phyloP scores from a whole-genome alignment of 2,113 vertebrate genomes.

The Lanius ludovicianus region DNA sequence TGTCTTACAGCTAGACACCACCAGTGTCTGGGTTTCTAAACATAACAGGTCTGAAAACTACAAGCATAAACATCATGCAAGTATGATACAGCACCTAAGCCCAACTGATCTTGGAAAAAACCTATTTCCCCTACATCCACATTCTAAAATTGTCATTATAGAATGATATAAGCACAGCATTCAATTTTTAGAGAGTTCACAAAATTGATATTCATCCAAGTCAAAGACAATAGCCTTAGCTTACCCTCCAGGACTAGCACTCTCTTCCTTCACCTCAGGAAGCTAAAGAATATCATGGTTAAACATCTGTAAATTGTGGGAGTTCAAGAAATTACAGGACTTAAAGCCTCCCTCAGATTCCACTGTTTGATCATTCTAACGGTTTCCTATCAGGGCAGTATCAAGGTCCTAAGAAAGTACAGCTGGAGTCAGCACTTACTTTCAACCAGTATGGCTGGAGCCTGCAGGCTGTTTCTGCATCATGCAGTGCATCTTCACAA shows the following conservation, averaged over 20 bases:
- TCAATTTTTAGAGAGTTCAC: background rate
- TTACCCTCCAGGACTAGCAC: background rate
- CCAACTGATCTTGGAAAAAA: background rate
- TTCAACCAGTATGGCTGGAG: conserved; percentile 88
- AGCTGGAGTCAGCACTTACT: conserved; percentile 68
- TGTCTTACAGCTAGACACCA: background rate
- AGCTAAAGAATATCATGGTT: background rate
- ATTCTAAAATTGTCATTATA: background rate
- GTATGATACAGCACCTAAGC: background rate
- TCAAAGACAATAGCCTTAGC: background rate
- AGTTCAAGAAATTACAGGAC: background rate
- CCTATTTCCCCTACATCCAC: background rate
- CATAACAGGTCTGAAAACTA: background rate
- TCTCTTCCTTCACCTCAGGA: background rate
- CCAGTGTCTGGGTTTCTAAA: background rate
- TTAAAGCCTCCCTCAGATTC: background rate
- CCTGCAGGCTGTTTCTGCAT: conserved; percentile 85
- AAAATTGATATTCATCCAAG: background rate
- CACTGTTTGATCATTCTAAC: background rate
- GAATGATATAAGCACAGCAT: background rate
- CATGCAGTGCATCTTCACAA: conserved; percentile 80
- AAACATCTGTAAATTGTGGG: background rate
- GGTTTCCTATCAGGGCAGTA: rapidly evolving
- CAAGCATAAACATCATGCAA: background rate
- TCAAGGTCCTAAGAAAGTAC: background rate